Percentiles rank a stretch among this genome's conserved stretches.
Conservation (phyloP, 2,113 vertebrate genomes). For the Symphodus melops region DNA sequence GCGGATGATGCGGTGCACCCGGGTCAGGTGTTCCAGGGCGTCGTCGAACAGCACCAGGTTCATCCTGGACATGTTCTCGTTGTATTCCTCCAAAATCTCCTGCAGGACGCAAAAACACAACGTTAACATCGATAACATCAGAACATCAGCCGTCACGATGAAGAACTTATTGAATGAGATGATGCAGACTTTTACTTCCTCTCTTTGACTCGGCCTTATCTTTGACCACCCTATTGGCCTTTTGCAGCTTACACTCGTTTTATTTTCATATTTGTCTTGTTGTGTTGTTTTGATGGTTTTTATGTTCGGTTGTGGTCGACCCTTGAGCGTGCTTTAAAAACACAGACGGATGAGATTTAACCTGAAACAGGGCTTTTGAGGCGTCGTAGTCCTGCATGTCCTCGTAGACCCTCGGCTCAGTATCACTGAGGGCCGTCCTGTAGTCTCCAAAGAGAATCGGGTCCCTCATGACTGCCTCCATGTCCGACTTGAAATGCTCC, state of each 20-base stretch:
- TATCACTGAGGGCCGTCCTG: conserved; percentile 87
- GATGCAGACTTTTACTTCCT: too few species aligned
- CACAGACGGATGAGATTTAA: conserved; percentile 41
- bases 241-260: too few species aligned
- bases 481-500: conserved; percentile 83
- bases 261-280: too few species aligned
- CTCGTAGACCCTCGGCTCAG: conserved; percentile 90
- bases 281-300: too few species aligned
- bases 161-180: neutral
- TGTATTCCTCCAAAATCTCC: conserved; percentile 97
- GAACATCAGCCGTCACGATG: neutral
- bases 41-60: conserved; percentile 95
- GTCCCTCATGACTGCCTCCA: conserved; percentile 87
- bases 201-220: too few species aligned
- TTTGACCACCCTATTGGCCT: too few species aligned
- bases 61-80: conserved; percentile 88
- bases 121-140: neutral
- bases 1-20: conserved; percentile 90
- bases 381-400: conserved; percentile 94
- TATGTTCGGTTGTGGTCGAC: too few species aligned
- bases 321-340: too few species aligned
- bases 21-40: conserved; percentile 93
- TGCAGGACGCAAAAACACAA: conserved; percentile 59
- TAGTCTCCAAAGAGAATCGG: conserved; percentile 97
- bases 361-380: conserved; percentile 93